Evolutionary conservation across 2,113 vertebrate species (phyloP), one percentile per base, ranked within the genome.

Genomic region (Leptodactylus fuscus): DNA sequence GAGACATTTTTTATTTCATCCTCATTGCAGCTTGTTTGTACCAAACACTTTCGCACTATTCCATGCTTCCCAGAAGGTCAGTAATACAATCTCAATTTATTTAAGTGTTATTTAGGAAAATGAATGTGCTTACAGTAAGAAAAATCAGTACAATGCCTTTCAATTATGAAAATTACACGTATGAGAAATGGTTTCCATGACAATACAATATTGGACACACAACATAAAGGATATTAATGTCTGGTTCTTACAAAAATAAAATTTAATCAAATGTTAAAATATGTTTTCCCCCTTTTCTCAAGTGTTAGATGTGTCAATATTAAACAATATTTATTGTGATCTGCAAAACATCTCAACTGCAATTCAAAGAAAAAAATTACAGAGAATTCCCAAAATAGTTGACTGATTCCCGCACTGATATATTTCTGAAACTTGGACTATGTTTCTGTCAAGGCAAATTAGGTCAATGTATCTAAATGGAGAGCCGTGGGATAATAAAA

Each of bases 371-470:
- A 78, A 49, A 32, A 49, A 69, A 78, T 85, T 60, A 78, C 53
- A 70, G 65, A 44, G 27, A 88, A 38, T 84, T 88, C 80, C 87
- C 48, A 87, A 41, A 82, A 88, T 91, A 80, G 77, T 88, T 85
- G 88, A 90, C 85, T 60, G 20, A 87, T 88, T 87, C 90, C 91
- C 88, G 71, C 78, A 89, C 86, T 89, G 90, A 88, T 79, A 92
- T 90, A 90, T 85, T 88, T 91, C 88, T 86, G 89, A 93, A 93
- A 91, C 85, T 79, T 88, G 82, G 85, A 84, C 88, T 78, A 82
- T 93, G 90, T 91, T 92, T 67, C 88, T 94, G 92, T 93, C 93
- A 91, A 87, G 88, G 89, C 85, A 93, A 93, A 94, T 95, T 93
- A 94, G 91, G 91, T 93, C 91, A 91, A 86, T 79, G 73, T 79